phyloP scores from a whole-genome alignment of 2,888 invertebrate species.

The Villa cingulata region DNA sequence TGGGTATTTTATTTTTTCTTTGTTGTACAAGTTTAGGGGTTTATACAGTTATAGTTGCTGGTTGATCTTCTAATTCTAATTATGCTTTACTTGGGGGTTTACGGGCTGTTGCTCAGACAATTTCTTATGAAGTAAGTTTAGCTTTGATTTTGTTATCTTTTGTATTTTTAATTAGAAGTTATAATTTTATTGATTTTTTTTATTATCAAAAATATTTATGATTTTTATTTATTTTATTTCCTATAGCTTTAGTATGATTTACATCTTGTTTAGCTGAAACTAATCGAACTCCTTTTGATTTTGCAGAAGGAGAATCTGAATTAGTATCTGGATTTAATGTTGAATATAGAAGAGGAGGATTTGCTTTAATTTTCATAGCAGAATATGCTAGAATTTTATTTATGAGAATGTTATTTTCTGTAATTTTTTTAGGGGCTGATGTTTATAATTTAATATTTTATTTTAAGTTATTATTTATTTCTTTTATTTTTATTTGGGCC shows the following conservation, averaged over 20 bases:
- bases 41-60: constrained; percentile 48
- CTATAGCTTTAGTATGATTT: constrained; percentile 43
- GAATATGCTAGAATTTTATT: constrained; percentile 57
- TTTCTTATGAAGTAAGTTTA: constrained; percentile 64
- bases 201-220: constrained; percentile 40
- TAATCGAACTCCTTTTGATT: constrained; percentile 65
- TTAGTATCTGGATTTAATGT: constrained; percentile 69
- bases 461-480: constrained; percentile 42
- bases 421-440: constrained; percentile 46
- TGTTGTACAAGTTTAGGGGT: constrained; percentile 49
- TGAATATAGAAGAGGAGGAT: constrained; percentile 56
- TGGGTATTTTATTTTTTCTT: constrained; percentile 50
- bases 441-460: constrained; percentile 39
- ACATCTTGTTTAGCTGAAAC: constrained; percentile 52
- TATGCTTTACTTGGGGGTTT: constrained; percentile 56
- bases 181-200: constrained; percentile 41
- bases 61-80: constrained; percentile 58
- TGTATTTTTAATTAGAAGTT: constrained; percentile 43
- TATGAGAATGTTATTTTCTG: constrained; percentile 46
- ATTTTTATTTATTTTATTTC: constrained; percentile 42
- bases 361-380: constrained; percentile 60
- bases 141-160: constrained; percentile 48
- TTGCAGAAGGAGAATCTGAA: constrained; percentile 65
- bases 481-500: constrained; percentile 50
- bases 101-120: constrained; percentile 55